phyloP scores from a whole-genome alignment of 2,888 invertebrate species.

The Phyto melanocephala region DNA sequence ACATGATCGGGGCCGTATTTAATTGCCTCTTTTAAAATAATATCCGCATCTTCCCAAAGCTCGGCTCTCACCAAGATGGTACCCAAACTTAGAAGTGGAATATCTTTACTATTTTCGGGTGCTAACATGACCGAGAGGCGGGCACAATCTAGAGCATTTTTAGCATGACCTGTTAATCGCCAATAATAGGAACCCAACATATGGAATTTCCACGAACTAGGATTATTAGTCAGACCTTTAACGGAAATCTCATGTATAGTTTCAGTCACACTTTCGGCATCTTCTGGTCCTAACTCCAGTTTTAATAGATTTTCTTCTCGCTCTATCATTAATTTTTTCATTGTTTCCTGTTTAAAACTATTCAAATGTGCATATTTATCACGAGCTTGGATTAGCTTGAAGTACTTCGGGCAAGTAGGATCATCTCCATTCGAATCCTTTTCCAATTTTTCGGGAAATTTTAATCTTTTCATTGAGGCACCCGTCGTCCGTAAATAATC shows the following conservation, averaged over 20 bases:
- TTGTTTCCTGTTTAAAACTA: slow-evolving; percentile 70
- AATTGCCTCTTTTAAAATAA: slow-evolving; percentile 74
- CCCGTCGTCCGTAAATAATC: slow-evolving; percentile 70
- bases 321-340: slow-evolving; percentile 71
- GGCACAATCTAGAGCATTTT: slow-evolving; percentile 76
- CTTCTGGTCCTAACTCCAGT: slow-evolving; percentile 45
- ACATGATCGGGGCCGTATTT: slow-evolving; percentile 75
- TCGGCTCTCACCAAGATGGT: slow-evolving; percentile 76
- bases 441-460: slow-evolving; percentile 70
- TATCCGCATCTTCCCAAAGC: slow-evolving; percentile 73
- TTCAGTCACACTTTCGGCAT: slow-evolving; percentile 67
- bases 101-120: slow-evolving; percentile 73
- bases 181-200: slow-evolving; percentile 77
- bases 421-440: slow-evolving; percentile 55
- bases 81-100: slow-evolving; percentile 76
- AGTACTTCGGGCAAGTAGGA: slow-evolving; percentile 71
- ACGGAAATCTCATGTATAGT: slow-evolving; percentile 69
- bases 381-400: slow-evolving; percentile 67
- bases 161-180: slow-evolving; percentile 76
- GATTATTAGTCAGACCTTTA: slow-evolving; percentile 71
- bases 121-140: slow-evolving; percentile 74
- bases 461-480: slow-evolving; percentile 71
- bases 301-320: slow-evolving; percentile 71
- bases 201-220: slow-evolving; percentile 76
- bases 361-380: slow-evolving; percentile 75